Evolutionary conservation across 2,797 vertebrate species (phyloP), one percentile per base, ranked within the genome.

Genomic region (Trachops cirrhosus): DNA sequence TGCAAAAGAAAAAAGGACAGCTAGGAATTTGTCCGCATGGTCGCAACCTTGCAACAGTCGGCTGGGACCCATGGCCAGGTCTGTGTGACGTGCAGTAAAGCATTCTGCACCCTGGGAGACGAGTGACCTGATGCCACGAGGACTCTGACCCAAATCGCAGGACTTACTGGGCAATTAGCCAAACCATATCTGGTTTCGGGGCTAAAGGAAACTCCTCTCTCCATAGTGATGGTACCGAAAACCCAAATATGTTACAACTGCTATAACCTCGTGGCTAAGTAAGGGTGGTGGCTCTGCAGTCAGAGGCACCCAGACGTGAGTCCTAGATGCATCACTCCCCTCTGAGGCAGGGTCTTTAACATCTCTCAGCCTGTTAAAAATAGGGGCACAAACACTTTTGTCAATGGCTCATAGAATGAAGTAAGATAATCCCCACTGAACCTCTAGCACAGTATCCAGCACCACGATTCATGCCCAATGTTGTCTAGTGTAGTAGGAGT

Each of bases 1-100:
- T 95, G 12, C 84, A 84, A 91, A 96, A 87, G 71, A 64, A 85
- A 82, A 93, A 96, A 95, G 83, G 52, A 95, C 89, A 79, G 29
- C 18, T 85, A 68, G 32, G 89, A 89, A 68, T 86, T n/a, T 89
- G 50, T 88, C 90, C 80, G 52, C 10, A 15, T 70, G 64, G n/a
- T 44, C 82, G 84, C 89, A 88, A 87, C 83, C 91, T 82, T 34
- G 16, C 10, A 89, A 64, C 52, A 73, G 73, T 57, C 29, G 34
- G 62, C 67, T 92, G 46, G 37, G 77, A 80, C 32, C n/a, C 16
- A 16, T 73, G 2, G 37, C 85, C 52, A 39, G 39, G 70, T 57
- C 57, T 89, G 70, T 73, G 77, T 73, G 46, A 91, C 78, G 68
- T 0, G 9, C 29, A 70, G 54, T 48, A 54, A 93, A 68, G 80